phyloP scores from a whole-genome alignment of 2,797 vertebrate species.

The Sebastes baramenuke region DNA sequence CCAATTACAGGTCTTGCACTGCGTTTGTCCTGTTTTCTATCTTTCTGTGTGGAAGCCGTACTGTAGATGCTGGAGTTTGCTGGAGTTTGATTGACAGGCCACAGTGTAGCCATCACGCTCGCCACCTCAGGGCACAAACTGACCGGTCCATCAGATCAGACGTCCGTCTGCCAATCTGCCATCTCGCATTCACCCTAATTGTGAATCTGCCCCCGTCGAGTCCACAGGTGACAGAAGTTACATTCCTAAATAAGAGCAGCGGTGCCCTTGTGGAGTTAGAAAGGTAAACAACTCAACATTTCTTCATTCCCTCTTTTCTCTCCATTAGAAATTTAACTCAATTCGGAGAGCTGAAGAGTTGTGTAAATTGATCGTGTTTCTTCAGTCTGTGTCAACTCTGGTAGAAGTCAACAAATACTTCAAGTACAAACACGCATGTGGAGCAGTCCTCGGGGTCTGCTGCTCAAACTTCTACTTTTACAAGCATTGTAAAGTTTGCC shows the following conservation, averaged over 20 bases:
- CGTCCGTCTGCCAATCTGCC: slow-evolving; percentile 4
- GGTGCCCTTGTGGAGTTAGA: neutral
- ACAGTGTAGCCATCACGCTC: slow-evolving; percentile 10
- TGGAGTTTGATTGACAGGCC: slow-evolving; percentile 54
- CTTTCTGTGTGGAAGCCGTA: neutral
- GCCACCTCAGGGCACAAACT: slow-evolving; percentile 62
- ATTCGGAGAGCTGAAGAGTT: slow-evolving; percentile 15
- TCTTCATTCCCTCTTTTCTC: slow-evolving; percentile 28
- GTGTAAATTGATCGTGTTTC: neutral
- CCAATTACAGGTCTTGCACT: slow-evolving; percentile 22
- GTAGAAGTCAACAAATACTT: slow-evolving; percentile 14
- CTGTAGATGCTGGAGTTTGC: neutral
- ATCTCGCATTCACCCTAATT: slow-evolving; percentile 64
- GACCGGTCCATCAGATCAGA: slow-evolving; percentile 12
- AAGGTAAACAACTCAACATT: slow-evolving; percentile 27
- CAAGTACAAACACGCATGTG: neutral
- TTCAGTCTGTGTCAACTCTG: slow-evolving; percentile 9
- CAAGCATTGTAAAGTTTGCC: neutral
- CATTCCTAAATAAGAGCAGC: neutral
- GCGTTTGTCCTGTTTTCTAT: neutral
- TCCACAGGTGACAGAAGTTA: slow-evolving; percentile 39
- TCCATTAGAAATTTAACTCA: slow-evolving; percentile 15
- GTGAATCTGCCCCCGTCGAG: neutral
- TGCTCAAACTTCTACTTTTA: neutral
- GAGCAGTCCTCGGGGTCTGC: neutral